Percentiles rank a stretch among this genome's conserved stretches.
Evolutionary conservation across 2,797 vertebrate genomes (phyloP).

Genomic region (Mallotus villosus): DNA sequence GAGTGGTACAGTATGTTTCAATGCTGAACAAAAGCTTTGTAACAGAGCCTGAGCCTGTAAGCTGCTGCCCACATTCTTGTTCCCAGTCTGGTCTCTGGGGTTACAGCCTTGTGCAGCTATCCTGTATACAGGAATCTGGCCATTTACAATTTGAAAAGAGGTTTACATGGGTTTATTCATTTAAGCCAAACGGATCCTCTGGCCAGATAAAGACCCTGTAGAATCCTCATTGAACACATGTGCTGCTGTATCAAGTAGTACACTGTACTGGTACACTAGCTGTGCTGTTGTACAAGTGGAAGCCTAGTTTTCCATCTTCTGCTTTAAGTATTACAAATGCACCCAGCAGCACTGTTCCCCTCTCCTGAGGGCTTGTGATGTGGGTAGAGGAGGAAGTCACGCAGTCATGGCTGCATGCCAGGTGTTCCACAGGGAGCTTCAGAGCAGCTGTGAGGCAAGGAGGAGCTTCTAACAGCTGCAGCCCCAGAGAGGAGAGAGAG

Average conservation of each 20-base stretch:
- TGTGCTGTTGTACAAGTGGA: not conserved
- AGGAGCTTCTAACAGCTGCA: slow-evolving; percentile 64
- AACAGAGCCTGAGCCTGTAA: not conserved
- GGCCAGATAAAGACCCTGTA: not conserved
- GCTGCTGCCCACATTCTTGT: not conserved
- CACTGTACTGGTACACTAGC: not conserved
- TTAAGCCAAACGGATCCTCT: slow-evolving; percentile 1
- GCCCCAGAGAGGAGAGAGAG: slow-evolving; percentile 30
- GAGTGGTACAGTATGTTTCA: not conserved
- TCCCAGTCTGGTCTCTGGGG: not conserved
- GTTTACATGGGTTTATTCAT: not conserved
- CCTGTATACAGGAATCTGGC: slow-evolving; percentile 4
- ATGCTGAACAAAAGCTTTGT: not conserved
- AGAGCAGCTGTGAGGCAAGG: slow-evolving; percentile 22
- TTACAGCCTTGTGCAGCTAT: slow-evolving; percentile 5
- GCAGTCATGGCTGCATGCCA: slow-evolving; percentile 35
- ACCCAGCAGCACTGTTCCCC: not conserved
- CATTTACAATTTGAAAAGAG: slow-evolving; percentile 12
- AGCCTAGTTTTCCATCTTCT: not conserved
- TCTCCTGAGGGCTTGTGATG: slow-evolving; percentile 28
- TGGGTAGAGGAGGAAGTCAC: slow-evolving; percentile 39
- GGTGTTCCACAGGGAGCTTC: slow-evolving; percentile 36
- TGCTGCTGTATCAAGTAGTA: not conserved
- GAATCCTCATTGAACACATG: not conserved
- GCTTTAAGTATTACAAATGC: not conserved